These are phyloP conservation scores for Stictocephala bisonia DNA, from an alignment of 2,888 invertebrate species.

Conservation along the genomic window DNA sequence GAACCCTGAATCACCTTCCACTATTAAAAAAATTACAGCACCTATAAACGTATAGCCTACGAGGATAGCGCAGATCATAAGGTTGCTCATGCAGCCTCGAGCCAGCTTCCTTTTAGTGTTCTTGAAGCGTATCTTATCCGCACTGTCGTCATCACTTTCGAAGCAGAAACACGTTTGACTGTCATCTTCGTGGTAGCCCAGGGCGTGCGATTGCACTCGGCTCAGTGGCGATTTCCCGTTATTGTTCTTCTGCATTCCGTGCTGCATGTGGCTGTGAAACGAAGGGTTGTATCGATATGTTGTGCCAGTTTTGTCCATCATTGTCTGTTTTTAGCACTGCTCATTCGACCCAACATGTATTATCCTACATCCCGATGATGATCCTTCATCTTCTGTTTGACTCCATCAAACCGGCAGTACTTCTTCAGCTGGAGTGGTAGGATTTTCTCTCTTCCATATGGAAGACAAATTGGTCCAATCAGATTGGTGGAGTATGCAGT, in stretches of 20 bases:
- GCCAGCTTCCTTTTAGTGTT: conserved; percentile 69
- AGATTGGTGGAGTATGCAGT: too few species aligned
- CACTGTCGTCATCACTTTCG: conserved; percentile 69
- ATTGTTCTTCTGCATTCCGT: conserved; percentile 33
- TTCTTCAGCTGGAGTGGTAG: too few species aligned
- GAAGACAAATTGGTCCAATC: too few species aligned
- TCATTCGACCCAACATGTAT: too few species aligned
- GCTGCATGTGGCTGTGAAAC: conserved; percentile 21
- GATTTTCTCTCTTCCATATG: too few species aligned
- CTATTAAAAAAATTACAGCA: conserved; percentile 86
- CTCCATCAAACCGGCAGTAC: too few species aligned
- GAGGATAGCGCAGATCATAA: conserved; percentile 83
- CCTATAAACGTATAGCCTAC: conserved; percentile 82
- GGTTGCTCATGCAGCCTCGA: conserved; percentile 81
- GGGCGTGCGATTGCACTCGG: neutral
- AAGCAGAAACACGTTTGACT: conserved; percentile 65
- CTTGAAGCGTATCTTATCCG: conserved; percentile 68
- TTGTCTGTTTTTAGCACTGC: neutral
- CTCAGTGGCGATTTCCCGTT: conserved; percentile 37
- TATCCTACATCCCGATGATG: conserved; percentile 9
- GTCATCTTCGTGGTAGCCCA: conserved; percentile 48
- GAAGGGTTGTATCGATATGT: conserved; percentile 37
- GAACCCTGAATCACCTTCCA: conserved; percentile 73
- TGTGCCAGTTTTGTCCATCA: conserved; percentile 31
- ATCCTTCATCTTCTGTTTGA: neutral